A percentile compares a stretch with the other conserved stretches of the same genome.
phyloP scores from a whole-genome alignment of 2,797 vertebrate genomes.

The Sebastes vulpes region DNA sequence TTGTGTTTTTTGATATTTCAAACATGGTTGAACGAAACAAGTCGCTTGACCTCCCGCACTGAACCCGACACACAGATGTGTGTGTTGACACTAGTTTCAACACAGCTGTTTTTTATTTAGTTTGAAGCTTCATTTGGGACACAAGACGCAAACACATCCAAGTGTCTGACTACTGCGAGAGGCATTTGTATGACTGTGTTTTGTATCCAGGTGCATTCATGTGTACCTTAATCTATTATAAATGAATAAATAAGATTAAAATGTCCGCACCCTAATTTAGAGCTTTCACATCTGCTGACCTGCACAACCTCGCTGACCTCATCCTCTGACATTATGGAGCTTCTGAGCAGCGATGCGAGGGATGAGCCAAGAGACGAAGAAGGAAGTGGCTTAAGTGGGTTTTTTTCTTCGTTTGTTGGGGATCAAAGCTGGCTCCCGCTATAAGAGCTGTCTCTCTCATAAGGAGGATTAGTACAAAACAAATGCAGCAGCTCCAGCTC shows the following conservation, averaged over 20 bases:
- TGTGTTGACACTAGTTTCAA: conserved; percentile 58
- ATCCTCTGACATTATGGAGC: conserved; percentile 34
- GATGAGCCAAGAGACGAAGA: conserved; percentile 64
- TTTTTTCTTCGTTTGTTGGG: conserved; percentile 74
- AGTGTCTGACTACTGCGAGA: conserved; percentile 38
- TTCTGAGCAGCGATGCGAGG: conserved; percentile 46
- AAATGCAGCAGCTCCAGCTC: conserved; percentile 45
- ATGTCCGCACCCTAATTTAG: not conserved
- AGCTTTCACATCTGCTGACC: conserved; percentile 29
- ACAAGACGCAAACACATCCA: conserved; percentile 37
- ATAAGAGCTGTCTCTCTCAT: conserved; percentile 72
- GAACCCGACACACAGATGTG: conserved; percentile 26
- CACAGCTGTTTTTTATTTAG: conserved; percentile 74
- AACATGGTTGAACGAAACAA: conserved; percentile 27
- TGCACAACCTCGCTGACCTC: conserved; percentile 67
- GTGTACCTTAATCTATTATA: not conserved
- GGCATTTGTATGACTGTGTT: not conserved
- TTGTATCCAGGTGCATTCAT: not conserved
- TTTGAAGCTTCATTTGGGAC: conserved; percentile 26
- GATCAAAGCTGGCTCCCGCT: conserved; percentile 80
- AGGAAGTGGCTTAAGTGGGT: conserved; percentile 79
- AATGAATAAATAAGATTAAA: not conserved
- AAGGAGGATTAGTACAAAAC: conserved; percentile 80
- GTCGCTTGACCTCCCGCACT: conserved; percentile 22
- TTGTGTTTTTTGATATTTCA: conserved; percentile 34